phyloP scores from a whole-genome alignment of 2,888 invertebrate genomes.

The Dendrolimus houi region DNA sequence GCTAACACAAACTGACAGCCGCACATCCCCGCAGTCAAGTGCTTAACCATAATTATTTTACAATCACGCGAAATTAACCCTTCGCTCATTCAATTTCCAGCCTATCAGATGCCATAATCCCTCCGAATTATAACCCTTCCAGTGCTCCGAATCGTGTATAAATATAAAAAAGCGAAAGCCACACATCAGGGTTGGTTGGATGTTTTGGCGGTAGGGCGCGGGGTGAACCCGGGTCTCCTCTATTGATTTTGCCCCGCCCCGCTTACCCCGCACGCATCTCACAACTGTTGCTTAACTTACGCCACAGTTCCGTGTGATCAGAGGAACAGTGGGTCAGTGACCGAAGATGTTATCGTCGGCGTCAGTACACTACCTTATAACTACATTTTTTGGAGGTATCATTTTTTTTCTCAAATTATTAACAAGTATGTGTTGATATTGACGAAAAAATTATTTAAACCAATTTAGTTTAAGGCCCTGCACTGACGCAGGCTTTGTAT shows the following conservation, averaged over 20 bases:
- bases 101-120: conserved; percentile 11
- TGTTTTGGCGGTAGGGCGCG: conserved; percentile 37
- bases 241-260: conserved; percentile 61
- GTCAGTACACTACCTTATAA: too few relatives aligned
- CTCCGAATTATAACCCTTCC: conserved; percentile 13
- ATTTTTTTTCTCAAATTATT: too few relatives aligned
- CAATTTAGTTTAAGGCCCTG: too few relatives aligned
- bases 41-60: background rate
- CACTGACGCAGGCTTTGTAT: too few relatives aligned
- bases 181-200: conserved; percentile 33
- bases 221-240: conserved; percentile 40
- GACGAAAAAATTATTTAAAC: too few relatives aligned
- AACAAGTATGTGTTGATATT: too few relatives aligned
- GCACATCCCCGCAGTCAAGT: background rate
- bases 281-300: conserved; percentile 66
- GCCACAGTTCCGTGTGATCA: conserved; percentile 17
- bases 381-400: too few relatives aligned
- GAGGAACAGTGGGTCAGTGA: conserved; percentile 1
- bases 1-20: background rate
- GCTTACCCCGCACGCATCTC: conserved; percentile 51
- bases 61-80: conserved; percentile 4
- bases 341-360: background rate
- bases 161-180: conserved; percentile 42
- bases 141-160: conserved; percentile 11
- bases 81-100: conserved; percentile 11